Base-by-base conservation (phyloP, 2,113 vertebrate genomes). In the Scytalopus superciliaris region DNA sequence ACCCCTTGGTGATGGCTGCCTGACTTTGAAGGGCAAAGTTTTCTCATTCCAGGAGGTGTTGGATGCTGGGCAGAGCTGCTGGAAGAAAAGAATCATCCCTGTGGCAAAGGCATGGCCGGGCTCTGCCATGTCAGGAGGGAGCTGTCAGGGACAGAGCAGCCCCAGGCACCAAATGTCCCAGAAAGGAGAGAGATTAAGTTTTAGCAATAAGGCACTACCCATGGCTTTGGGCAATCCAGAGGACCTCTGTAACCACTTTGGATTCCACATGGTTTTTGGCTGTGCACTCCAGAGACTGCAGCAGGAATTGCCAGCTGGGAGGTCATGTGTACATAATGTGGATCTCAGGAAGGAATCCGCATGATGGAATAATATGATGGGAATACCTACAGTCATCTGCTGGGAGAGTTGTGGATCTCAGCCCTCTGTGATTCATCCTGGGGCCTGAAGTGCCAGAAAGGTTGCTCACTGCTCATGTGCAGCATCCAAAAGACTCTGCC, bases 91-190 rank as follows among this genome's bases (percentile, higher is more conserved):
- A 72, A 81, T 64, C 87, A 44, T n/a, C 55, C 7, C 30, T 30
- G 59, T 64, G n/a, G 23, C 37, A 33, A 21, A 59, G 33, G 13
- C 25, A 23, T 19, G 19, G 40, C n/a, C 28, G 14, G 78, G 55
- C 28, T 70, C 50, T 60, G 33, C 56, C 17, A 3, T 23, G 55
- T 11, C 50, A 62, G 45, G 30, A 79, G 45, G 19, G 35, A 66
- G 25, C 56, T 5, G 3, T 5, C 3, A 19, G 28, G 35, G 33
- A 59, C 28, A 31, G 69, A 74, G 50, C 0, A 0, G 59, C 53
- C 47, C 19, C 57, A 44, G 53, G 42, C 75, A 67, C 39, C 33
- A 44, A 11, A 14, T 74, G 69, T 47, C 25, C 67, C 52, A 56
- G 63, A 60, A 73, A 73, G 10, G 23, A 77, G 23, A 67, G 28